phyloP scores from a whole-genome alignment of 2,888 invertebrate species.

The Biston stratarius region DNA sequence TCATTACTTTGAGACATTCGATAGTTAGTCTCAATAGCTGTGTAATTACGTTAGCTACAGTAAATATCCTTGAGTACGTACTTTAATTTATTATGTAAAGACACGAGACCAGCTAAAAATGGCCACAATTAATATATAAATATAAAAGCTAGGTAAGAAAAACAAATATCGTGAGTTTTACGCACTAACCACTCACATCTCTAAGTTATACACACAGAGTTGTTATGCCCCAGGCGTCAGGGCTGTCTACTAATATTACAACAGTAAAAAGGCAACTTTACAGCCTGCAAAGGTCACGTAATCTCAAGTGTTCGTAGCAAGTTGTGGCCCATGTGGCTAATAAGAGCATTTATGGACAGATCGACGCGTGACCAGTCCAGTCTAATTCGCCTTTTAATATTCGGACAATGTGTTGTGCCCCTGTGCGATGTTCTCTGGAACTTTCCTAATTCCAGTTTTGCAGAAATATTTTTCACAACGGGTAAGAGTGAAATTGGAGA shows the following conservation, averaged over 20 bases:
- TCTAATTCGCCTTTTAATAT: constrained; percentile 80
- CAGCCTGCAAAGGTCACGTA: constrained; percentile 55
- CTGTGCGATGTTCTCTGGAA: constrained; percentile 63
- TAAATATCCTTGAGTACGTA: too few species aligned
- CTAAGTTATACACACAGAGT: constrained; percentile 40
- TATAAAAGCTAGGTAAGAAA: constrained; percentile 12
- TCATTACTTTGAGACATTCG: too few species aligned
- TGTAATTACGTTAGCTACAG: background rate
- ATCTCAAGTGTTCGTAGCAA: constrained; percentile 59
- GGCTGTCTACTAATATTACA: constrained; percentile 37
- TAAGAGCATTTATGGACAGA: constrained; percentile 74
- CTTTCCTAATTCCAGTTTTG: constrained; percentile 69
- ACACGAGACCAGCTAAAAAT: too few species aligned
- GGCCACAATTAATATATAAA: too few species aligned
- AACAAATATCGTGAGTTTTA: constrained; percentile 33
- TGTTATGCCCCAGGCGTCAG: constrained; percentile 36
- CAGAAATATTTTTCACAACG: constrained; percentile 68
- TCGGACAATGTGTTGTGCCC: constrained; percentile 70
- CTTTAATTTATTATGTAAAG: too few species aligned
- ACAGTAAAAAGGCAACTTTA: constrained; percentile 43
- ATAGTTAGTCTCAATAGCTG: too few species aligned
- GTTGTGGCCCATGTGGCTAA: constrained; percentile 65
- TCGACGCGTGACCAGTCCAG: constrained; percentile 61
- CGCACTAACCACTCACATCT: constrained; percentile 33
- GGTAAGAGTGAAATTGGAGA: constrained; percentile 69